Conservation (phyloP, 2,113 vertebrate genomes). For the Anguilla rostrata region DNA sequence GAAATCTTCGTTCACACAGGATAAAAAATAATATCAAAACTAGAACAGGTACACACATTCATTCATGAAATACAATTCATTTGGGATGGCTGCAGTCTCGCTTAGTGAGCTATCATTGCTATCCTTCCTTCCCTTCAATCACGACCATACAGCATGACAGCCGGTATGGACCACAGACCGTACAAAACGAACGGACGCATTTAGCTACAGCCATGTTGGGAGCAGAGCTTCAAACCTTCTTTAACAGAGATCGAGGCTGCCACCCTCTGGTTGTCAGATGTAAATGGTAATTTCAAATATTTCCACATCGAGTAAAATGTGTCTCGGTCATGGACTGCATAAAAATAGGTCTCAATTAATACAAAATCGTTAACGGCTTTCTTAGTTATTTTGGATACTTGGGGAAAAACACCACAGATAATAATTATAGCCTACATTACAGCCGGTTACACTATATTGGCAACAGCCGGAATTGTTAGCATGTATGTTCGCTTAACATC, state of each 20-base stretch:
- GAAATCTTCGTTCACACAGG: too few species aligned
- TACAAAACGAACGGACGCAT: not conserved
- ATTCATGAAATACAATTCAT: too few species aligned
- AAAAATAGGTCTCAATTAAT: not conserved
- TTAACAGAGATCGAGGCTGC: constrained; percentile 1
- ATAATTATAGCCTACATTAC: not conserved
- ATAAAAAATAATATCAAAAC: too few species aligned
- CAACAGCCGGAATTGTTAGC: not conserved
- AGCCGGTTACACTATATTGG: not conserved
- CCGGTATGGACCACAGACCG: too few species aligned
- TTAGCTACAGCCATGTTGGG: not conserved
- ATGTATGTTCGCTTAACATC: not conserved
- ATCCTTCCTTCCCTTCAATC: not conserved
- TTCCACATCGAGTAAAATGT: not conserved
- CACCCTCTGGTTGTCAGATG: constrained; percentile 12
- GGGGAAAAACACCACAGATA: not conserved
- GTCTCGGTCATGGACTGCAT: too few species aligned
- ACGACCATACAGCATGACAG: not conserved
- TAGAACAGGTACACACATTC: too few species aligned
- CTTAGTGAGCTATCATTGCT: not conserved
- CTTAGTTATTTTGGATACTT: not conserved
- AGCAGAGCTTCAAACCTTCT: not conserved
- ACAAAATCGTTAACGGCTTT: not conserved
- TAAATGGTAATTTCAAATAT: not conserved
- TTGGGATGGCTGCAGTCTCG: not conserved